Evolutionary conservation across 2,797 vertebrate species (phyloP), one percentile per base, ranked within the genome.

Genomic region (Chrysolophus pictus): DNA sequence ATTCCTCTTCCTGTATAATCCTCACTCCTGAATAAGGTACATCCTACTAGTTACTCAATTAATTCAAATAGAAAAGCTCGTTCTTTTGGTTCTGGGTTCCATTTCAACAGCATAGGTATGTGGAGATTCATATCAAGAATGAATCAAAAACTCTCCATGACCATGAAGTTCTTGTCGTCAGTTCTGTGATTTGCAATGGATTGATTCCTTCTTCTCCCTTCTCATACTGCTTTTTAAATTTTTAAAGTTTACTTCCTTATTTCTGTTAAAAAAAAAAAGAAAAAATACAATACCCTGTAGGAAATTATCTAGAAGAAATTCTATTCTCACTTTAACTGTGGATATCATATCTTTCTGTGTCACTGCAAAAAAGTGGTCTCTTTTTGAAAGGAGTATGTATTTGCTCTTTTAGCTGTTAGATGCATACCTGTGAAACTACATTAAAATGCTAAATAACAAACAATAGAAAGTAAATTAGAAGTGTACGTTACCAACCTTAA

Each of bases 391-490:
- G 42, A 42, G 12, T 47, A 78, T 69, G 31, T 46, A 88, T 81
- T 87, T 87, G 70, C 29, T 78, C 33, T 62, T 17, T 81, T 11
- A 18, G 29, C 22, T 39, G 10, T 56, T 72, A 56, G 28, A 59
- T 44, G 15, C 10, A 65, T 63, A 70, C 24, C 18, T 70, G 67
- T 90, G 51, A 88, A 84, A 56, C 11, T 62, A 71, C 47, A 91
- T 56, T 68, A 95, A 95, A 88, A 85, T 55, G 41, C 71, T 95
- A 77, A 71, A 67, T 77, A 77, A 64, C 62, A 44, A 83, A 74
- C 62, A 91, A 83, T 12, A 62, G 46, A 65, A 85, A 87, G 26
- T 44, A 74, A 74, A 58, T 80, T 69, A 77, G 62, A 87, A 80
- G 3, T 62, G 2, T 60, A 6, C 53, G 9, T 53, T 62, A 70